Evolutionary conservation across 2,113 vertebrate species (phyloP).

Genomic region (Oreocharis arfaki): DNA sequence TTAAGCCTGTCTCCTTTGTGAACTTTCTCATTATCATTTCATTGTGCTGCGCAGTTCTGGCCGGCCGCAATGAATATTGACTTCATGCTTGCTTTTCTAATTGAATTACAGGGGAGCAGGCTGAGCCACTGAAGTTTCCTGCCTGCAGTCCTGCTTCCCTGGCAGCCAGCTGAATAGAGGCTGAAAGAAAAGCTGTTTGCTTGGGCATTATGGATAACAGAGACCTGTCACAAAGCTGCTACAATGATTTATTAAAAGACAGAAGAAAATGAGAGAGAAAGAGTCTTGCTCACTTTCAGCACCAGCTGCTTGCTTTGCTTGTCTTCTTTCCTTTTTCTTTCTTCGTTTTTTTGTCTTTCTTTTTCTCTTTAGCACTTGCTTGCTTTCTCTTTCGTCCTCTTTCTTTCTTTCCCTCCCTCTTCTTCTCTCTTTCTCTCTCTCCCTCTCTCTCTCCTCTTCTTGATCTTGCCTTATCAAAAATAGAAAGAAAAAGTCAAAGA

Average conservation of each 20-base stretch:
- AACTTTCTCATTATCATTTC: slow-evolving; percentile 77
- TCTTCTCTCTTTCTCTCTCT: background rate
- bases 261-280: slow-evolving; percentile 58
- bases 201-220: slow-evolving; percentile 74
- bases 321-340: background rate
- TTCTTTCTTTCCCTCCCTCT: background rate
- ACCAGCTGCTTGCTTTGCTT: slow-evolving; percentile 75
- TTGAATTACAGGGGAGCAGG: slow-evolving; percentile 74
- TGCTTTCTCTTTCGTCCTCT: background rate
- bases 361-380: background rate
- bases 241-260: slow-evolving; percentile 77
- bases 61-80: slow-evolving; percentile 73
- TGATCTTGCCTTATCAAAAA: background rate
- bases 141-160: slow-evolving; percentile 62
- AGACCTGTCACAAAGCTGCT: slow-evolving; percentile 70
- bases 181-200: slow-evolving; percentile 79
- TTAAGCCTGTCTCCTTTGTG: slow-evolving; percentile 64
- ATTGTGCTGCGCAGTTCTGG: slow-evolving; percentile 64
- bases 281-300: slow-evolving; percentile 56
- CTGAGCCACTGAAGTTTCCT: slow-evolving; percentile 61
- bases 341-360: background rate
- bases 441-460: background rate
- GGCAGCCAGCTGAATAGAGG: slow-evolving; percentile 72
- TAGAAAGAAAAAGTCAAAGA: background rate
- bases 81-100: slow-evolving; percentile 81